Base-by-base conservation (phyloP, 2,113 vertebrate genomes). In the Silurus meridionalis region DNA sequence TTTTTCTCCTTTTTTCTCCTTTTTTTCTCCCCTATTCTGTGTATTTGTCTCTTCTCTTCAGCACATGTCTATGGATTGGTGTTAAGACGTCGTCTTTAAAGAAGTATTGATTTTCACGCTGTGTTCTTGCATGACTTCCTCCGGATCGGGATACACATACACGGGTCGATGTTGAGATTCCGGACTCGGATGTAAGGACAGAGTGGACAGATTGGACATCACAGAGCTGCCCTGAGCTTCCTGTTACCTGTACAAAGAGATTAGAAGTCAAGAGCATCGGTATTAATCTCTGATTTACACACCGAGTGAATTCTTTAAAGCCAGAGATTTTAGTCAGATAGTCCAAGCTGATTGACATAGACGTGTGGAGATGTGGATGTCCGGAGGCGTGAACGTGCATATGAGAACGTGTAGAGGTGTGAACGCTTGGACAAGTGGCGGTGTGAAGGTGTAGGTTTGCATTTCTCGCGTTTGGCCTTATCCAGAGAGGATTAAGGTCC, bases 131-230 rank as follows among this genome's bases (percentile, higher is more conserved):
- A 80, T 77, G 55, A 63, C 69, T 87, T 79, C 71, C 87, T 81
- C 23, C 37, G 50, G 25, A 82, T 52, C 15, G 1, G 67, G 57
- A 53, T 13, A 69, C 58, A 37, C 63, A 46, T 6, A 28, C 23
- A 28, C 15, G n/a, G 86, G 81, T 87, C 81, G 72, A 87, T 87
- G 72, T 23, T 60, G 64, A 52, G 71, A 61, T 66, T 87, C 71
- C 28, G 52, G 25, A 64, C 77, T 10, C 60, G 72, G 23, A 63
- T 64, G 57, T 52, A 58, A 23, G 71, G 55, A 52, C 37, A 11
- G 58, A 61, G 28, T 63, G 6, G 21, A 21, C 71, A 84, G 58
- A 81, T 77, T 77, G 50, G 74, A 53, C 74, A 77, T 25, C 50
- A 9, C 37, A 52, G 50, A 52, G 72, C 13, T 9, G 48, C n/a